These are phyloP conservation scores for Mugil cephalus DNA, from an alignment of 2,113 vertebrate genomes.

Conservation along the genomic window DNA sequence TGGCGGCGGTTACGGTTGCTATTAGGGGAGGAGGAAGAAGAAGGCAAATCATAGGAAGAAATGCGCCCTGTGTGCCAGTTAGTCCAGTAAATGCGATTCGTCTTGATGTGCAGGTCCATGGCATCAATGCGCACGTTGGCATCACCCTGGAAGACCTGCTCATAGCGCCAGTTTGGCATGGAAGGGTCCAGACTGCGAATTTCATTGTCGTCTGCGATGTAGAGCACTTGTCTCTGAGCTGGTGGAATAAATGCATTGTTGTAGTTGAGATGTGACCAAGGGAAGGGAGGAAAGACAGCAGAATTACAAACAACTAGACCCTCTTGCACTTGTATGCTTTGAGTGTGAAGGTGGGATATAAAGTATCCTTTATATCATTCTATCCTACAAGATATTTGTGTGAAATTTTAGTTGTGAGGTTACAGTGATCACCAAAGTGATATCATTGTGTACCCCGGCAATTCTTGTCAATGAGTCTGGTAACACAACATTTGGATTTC, in stretches of 20 bases:
- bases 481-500: too few species aligned
- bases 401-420: too few species aligned
- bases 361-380: too few species aligned
- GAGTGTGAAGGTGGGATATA: too few species aligned
- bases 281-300: too few species aligned
- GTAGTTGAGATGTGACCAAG: too few species aligned
- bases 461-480: too few species aligned
- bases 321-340: too few species aligned
- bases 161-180: conserved; percentile 92
- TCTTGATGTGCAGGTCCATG: conserved; percentile 96
- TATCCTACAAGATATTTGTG: too few species aligned
- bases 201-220: conserved; percentile 97
- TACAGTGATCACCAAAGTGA: too few species aligned
- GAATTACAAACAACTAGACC: too few species aligned
- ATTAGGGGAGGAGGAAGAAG: conserved; percentile 75
- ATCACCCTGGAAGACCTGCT: conserved; percentile 95
- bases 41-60: conserved; percentile 90
- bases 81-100: conserved; percentile 95
- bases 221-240: conserved; percentile 89
- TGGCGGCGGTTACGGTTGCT: conserved; percentile 92
- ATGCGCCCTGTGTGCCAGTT: conserved; percentile 98
- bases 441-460: too few species aligned
- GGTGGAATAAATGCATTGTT: conserved; percentile 18
- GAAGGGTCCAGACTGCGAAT: conserved; percentile 95
- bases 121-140: conserved; percentile 95